These are phyloP conservation scores for Phyllotis vaccarum DNA, from an alignment of 2,797 vertebrate species.

Conservation along the genomic window DNA sequence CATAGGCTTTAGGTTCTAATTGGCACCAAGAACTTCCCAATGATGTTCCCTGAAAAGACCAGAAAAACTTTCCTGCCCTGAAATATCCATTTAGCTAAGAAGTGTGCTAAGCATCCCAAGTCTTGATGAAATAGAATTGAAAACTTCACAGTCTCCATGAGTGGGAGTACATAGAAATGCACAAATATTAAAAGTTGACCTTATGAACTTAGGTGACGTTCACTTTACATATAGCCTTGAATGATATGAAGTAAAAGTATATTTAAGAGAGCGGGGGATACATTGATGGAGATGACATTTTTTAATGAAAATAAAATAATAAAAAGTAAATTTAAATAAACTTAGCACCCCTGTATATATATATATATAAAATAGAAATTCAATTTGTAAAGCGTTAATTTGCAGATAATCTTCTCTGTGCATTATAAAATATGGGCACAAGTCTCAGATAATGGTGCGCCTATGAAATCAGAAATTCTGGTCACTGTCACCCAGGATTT, in stretches of 20 bases:
- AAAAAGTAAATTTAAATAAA: neutral
- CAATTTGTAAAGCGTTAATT: neutral
- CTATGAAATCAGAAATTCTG: neutral
- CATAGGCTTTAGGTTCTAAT: neutral
- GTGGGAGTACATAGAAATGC: neutral
- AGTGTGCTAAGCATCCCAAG: neutral
- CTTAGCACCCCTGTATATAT: neutral
- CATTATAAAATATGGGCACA: neutral
- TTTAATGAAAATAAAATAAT: too few species aligned
- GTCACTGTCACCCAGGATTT: too few species aligned
- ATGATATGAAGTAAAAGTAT: neutral
- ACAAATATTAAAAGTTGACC: neutral
- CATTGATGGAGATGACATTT: too few species aligned
- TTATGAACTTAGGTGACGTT: neutral
- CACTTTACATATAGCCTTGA: neutral
- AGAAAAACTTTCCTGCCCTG: neutral
- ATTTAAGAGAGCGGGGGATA: too few species aligned
- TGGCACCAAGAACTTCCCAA: neutral
- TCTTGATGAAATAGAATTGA: neutral
- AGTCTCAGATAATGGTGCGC: neutral
- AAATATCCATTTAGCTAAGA: neutral
- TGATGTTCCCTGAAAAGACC: neutral
- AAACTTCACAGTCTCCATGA: neutral
- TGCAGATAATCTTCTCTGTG: neutral
- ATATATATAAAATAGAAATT: neutral